phyloP scores from a whole-genome alignment of 2,797 vertebrate species.

The Sebastes itinus region DNA sequence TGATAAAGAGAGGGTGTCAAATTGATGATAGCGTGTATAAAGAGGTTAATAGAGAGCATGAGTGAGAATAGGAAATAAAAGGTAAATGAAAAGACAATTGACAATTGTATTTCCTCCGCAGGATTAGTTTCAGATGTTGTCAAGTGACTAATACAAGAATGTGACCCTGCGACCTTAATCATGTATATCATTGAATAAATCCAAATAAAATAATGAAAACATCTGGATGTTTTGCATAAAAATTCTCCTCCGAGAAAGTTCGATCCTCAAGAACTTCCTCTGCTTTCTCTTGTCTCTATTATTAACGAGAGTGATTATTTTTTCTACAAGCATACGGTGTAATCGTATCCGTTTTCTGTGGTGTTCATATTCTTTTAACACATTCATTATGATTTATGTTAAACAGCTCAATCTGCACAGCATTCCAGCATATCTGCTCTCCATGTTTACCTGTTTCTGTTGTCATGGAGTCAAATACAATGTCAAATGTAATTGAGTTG shows the following conservation, averaged over 20 bases:
- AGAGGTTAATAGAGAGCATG: slow-evolving; percentile 65
- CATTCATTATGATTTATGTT: slow-evolving; percentile 1
- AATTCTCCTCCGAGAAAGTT: background rate
- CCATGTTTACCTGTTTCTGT: slow-evolving; percentile 42
- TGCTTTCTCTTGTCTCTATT: background rate
- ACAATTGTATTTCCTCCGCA: slow-evolving; percentile 1
- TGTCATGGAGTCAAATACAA: slow-evolving; percentile 62
- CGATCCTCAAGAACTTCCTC: background rate
- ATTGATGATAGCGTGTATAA: slow-evolving; percentile 38
- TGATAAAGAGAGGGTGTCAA: slow-evolving; percentile 57
- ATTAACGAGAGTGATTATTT: background rate
- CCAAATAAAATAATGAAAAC: background rate
- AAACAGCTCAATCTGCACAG: slow-evolving; percentile 1
- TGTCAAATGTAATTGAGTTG: slow-evolving; percentile 78
- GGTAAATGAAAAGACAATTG: slow-evolving; percentile 45
- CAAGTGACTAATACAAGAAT: background rate
- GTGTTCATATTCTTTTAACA: background rate
- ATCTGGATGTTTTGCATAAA: background rate
- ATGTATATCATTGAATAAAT: background rate
- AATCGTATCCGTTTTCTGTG: background rate
- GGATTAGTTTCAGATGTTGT: background rate
- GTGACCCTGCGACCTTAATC: background rate
- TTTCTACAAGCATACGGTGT: background rate
- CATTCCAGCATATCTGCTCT: background rate
- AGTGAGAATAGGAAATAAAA: slow-evolving; percentile 24